phyloP scores from a whole-genome alignment of 1,140 invertebrate species.

The Papilio xuthus region DNA sequence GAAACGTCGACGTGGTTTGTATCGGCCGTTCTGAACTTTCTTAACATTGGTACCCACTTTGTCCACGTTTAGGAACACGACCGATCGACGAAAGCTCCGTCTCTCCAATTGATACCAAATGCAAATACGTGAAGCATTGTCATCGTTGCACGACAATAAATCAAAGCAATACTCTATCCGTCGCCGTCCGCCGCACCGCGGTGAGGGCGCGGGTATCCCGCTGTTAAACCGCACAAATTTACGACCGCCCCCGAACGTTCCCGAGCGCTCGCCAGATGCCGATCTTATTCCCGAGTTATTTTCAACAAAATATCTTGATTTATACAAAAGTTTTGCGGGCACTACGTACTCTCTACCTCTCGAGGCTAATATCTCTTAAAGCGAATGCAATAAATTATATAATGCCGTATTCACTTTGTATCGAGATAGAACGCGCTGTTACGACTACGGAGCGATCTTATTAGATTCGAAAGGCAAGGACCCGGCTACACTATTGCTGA shows the following conservation, averaged over 20 bases:
- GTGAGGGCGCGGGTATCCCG: slow-evolving; percentile 59
- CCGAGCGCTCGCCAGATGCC: slow-evolving; percentile 63
- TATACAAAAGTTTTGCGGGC: slow-evolving; percentile 65
- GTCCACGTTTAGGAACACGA: slow-evolving; percentile 10
- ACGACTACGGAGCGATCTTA: slow-evolving; percentile 21
- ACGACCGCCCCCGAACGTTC: slow-evolving; percentile 72
- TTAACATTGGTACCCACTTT: background rate
- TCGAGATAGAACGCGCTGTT: slow-evolving; percentile 16
- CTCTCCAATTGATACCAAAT: slow-evolving; percentile 49
- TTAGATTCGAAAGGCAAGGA: slow-evolving; percentile 23
- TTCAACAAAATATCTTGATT: slow-evolving; percentile 79
- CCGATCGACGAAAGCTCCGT: slow-evolving; percentile 31
- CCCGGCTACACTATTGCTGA: background rate
- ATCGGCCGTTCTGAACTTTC: background rate
- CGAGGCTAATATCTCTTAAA: slow-evolving; percentile 49
- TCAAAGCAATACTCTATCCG: slow-evolving; percentile 74
- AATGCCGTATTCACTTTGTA: slow-evolving; percentile 31
- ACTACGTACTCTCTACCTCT: slow-evolving; percentile 23
- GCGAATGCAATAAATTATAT: slow-evolving; percentile 40
- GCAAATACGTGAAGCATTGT: slow-evolving; percentile 59
- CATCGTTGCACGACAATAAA: slow-evolving; percentile 60
- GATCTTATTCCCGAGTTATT: slow-evolving; percentile 72
- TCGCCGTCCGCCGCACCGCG: slow-evolving; percentile 54
- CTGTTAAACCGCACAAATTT: slow-evolving; percentile 78
- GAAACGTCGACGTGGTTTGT: background rate